These are phyloP conservation scores for Atherinomorus stipes DNA, from an alignment of 2,113 vertebrate species.

Conservation along the genomic window DNA sequence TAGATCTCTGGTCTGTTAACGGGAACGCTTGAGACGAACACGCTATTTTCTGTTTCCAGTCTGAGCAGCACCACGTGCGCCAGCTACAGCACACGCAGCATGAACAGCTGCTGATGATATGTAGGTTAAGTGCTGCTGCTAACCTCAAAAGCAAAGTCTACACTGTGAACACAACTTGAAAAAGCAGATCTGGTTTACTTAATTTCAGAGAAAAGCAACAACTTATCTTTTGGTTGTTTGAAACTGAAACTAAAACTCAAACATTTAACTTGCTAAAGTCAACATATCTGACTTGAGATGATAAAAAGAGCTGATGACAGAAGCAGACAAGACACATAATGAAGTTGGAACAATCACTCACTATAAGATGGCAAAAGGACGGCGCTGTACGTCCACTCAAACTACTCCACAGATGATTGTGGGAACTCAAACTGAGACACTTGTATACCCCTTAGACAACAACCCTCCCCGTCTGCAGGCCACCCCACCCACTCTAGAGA, in stretches of 20 bases:
- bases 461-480: constrained; percentile 24
- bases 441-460: constrained; percentile 39
- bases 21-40: neutral
- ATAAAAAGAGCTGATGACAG: neutral
- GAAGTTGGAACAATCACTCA: constrained; percentile 56
- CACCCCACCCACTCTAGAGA: constrained; percentile 56
- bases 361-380: constrained; percentile 45
- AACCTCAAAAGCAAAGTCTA: neutral
- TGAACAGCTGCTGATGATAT: constrained; percentile 69
- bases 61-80: constrained; percentile 26
- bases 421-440: constrained; percentile 45
- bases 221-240: neutral
- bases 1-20: neutral
- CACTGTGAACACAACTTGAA: neutral
- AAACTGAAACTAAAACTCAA: constrained; percentile 7
- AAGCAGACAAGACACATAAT: neutral
- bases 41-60: neutral
- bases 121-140: constrained; percentile 43
- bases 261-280: neutral
- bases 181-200: neutral
- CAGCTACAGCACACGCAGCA: constrained; percentile 2
- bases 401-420: constrained; percentile 50
- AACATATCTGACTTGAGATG: neutral
- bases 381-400: constrained; percentile 39
- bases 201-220: neutral